Evolutionary conservation across 1,140 invertebrate genomes (phyloP), one percentile per base, ranked within the genome.

Genomic region (Tetraneura akinire): DNA sequence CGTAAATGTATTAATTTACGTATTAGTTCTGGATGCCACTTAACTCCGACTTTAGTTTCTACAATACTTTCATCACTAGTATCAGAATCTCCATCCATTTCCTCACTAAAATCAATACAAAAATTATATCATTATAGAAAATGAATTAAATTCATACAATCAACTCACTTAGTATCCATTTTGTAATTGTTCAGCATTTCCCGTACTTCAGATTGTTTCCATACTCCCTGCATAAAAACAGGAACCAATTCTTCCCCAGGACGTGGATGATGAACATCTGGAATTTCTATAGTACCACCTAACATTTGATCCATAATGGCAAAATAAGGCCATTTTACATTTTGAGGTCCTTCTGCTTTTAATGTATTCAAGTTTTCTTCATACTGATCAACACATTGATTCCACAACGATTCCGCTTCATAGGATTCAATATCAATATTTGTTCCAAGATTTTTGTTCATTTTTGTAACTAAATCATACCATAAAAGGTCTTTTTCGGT

Each of bases 261-360:
- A 21, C 78, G 49, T 11, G 76, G 81, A 74, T 64, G 47, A 62
- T 60, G 68, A 14, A 32, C 26, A 64, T 78, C 80, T 11, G 80
- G 57, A 32, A 81, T 81, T 66, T 81, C 80, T 32, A 49, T 78
- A n/a, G 81, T 80, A 32, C 78, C 81, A 2, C 81, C 81, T 14
- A 71, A 55, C 29, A 81, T 53, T 71, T 81, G 76, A 80, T 81
- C 81, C 81, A 81, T 81, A 13, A 81, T 80, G 16, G 81, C 81
- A 71, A 81, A 81, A 51, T 81, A 81, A n/a, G 78, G 78, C 81
- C 81, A 81, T 64, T 81, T 80, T 6, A 81, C 78, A 29, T 78
- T 32, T 62, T 80, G 26, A 18, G 80, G 53, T 32, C 81, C 81
- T 81, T 80, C 55, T 23, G 45, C 26, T 21, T 81, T 80, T 16